Percentiles rank a stretch among this genome's conserved stretches.
phyloP scores from a whole-genome alignment of 1,140 invertebrate genomes.

The Macrocentrus cingulum region DNA sequence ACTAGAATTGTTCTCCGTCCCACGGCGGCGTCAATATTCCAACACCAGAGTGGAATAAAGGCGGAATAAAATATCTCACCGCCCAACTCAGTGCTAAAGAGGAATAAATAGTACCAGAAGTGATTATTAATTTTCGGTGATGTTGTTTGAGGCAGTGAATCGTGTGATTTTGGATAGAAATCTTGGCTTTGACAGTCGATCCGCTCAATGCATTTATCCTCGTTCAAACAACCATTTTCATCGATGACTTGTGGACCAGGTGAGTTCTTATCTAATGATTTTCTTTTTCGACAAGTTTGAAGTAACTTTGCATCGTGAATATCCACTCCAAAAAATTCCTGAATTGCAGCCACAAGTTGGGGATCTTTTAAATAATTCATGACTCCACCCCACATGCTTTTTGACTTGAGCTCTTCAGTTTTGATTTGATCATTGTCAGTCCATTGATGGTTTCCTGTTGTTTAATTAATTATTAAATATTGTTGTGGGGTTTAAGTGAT shows the following conservation, averaged over 20 bases:
- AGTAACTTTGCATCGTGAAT: slow-evolving; percentile 37
- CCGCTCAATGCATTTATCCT: slow-evolving; percentile 2
- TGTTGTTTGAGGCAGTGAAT: slow-evolving; percentile 2
- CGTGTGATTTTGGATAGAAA: not conserved
- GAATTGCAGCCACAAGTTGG: slow-evolving; percentile 69
- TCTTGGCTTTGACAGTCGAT: not conserved
- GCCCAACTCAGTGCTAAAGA: slow-evolving; percentile 79
- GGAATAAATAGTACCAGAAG: slow-evolving; percentile 86
- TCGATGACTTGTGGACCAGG: slow-evolving; percentile 42
- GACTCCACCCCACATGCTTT: slow-evolving; percentile 44
- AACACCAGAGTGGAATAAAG: slow-evolving; percentile 89
- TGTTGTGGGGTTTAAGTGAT: no score
- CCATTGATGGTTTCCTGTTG: no score
- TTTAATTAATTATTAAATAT: no score
- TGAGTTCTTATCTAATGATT: slow-evolving; percentile 41
- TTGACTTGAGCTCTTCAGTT: no score
- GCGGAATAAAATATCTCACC: slow-evolving; percentile 87
- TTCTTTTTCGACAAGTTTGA: slow-evolving; percentile 42
- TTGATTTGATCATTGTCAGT: no score
- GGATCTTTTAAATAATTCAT: slow-evolving; percentile 70
- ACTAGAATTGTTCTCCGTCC: slow-evolving; percentile 77
- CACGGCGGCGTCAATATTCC: slow-evolving; percentile 86
- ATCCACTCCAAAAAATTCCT: slow-evolving; percentile 71
- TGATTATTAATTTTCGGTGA: slow-evolving; percentile 67
- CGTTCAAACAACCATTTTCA: slow-evolving; percentile 29